Evolutionary conservation across 2,113 vertebrate genomes (phyloP).

Genomic region (Alligator sinensis): DNA sequence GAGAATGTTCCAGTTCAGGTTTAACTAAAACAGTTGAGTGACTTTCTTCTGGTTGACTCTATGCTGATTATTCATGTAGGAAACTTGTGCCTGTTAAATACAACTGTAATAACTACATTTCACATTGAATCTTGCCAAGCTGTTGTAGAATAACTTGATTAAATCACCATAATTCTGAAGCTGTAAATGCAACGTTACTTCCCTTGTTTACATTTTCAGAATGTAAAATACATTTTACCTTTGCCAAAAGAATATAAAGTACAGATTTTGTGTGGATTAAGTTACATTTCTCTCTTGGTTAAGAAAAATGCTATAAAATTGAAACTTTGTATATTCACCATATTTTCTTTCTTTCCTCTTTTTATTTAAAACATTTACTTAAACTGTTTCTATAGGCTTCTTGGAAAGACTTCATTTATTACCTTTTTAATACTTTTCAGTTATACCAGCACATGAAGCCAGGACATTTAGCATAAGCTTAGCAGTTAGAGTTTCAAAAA

Average conservation of each 20-base stretch:
- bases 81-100: constrained; percentile 7
- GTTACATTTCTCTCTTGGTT: not conserved
- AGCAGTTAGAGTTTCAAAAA: not conserved
- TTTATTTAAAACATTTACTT: not conserved
- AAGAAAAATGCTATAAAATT: not conserved
- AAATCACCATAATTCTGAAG: not conserved
- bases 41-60: constrained; percentile 3
- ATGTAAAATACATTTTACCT: not conserved
- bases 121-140: not conserved
- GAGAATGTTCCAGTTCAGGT: not conserved
- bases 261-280: not conserved
- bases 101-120: not conserved
- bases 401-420: not conserved
- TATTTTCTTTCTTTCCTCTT: not conserved
- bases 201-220: not conserved
- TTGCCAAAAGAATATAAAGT: not conserved
- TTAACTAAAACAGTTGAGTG: constrained; percentile 21
- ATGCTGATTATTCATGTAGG: constrained; percentile 14
- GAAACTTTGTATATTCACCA: not conserved
- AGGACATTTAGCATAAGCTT: not conserved
- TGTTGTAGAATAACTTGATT: not conserved
- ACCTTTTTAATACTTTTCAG: not conserved
- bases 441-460: not conserved
- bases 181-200: not conserved
- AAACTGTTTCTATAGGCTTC: not conserved